These are phyloP conservation scores for Endomychus coccineus DNA, from an alignment of 2,888 invertebrate species.

Conservation along the genomic window DNA sequence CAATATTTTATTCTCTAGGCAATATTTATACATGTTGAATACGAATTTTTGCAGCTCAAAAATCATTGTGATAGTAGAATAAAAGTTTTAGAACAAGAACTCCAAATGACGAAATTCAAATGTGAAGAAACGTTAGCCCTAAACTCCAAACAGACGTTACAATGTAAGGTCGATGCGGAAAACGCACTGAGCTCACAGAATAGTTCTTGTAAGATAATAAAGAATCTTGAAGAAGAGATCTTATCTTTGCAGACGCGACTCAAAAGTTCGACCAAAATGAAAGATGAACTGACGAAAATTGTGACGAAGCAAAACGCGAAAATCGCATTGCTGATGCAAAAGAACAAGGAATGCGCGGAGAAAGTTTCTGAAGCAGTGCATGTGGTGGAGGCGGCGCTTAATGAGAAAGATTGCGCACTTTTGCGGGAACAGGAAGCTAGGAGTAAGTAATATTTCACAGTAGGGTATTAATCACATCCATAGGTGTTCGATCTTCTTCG, in stretches of 20 bases:
- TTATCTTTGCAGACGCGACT: conserved; percentile 42
- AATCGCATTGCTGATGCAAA: conserved; percentile 40
- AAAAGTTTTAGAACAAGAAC: conserved; percentile 18
- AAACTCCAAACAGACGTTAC: not conserved
- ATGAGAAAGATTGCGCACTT: conserved; percentile 51
- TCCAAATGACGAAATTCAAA: conserved; percentile 17
- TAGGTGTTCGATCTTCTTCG: not conserved
- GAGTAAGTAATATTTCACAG: conserved; percentile 27
- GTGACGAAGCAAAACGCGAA: conserved; percentile 39
- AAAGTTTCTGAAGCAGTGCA: conserved; percentile 53
- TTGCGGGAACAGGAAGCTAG: conserved; percentile 44
- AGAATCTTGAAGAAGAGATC: conserved; percentile 47
- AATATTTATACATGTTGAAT: conserved; percentile 2
- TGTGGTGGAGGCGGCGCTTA: conserved; percentile 49
- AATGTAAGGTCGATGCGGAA: not conserved
- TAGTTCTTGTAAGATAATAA: conserved; percentile 44
- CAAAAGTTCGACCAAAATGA: conserved; percentile 28
- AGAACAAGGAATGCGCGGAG: conserved; percentile 46
- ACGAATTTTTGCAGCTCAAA: conserved; percentile 38
- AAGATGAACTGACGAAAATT: conserved; percentile 41
- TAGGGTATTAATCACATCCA: conserved; percentile 1
- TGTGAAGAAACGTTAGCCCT: conserved; percentile 44
- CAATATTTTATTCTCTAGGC: not conserved
- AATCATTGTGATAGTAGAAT: conserved; percentile 33
- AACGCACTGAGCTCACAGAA: conserved; percentile 44